Conservation (phyloP, 2,797 vertebrate genomes). For the Lemur catta region DNA sequence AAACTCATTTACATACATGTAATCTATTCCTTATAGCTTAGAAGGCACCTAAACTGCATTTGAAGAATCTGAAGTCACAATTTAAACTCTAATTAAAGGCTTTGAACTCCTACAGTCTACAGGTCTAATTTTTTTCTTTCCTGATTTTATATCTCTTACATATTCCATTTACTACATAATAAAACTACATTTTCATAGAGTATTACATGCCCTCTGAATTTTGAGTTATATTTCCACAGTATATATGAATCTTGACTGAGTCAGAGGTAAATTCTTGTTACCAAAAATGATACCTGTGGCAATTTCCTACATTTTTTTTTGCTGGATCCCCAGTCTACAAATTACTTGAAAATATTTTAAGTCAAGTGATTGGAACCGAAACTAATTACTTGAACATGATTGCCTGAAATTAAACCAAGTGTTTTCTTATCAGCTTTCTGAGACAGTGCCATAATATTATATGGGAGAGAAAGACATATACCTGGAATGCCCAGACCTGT, state of each 20-base stretch:
- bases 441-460: not conserved
- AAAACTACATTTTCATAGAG: not conserved
- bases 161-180: not conserved
- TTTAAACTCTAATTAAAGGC: slow-evolving; percentile 24
- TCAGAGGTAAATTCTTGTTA: slow-evolving; percentile 11
- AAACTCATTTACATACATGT: not conserved
- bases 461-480: not conserved
- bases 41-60: not conserved
- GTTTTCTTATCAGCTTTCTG: slow-evolving; percentile 30
- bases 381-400: slow-evolving; percentile 35
- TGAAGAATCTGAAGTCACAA: not conserved
- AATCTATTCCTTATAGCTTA: slow-evolving; percentile 1
- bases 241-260: not conserved
- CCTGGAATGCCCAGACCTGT: not conserved
- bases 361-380: slow-evolving; percentile 49
- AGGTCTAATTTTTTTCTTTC: slow-evolving; percentile 22
- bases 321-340: not conserved
- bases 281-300: slow-evolving; percentile 26
- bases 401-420: slow-evolving; percentile 37
- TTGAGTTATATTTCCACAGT: not conserved
- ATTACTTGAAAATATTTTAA: slow-evolving; percentile 64
- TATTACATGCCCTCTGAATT: not conserved
- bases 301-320: slow-evolving; percentile 35
- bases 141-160: slow-evolving; percentile 1
- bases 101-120: not conserved